Evolutionary conservation across 1,140 invertebrate species (phyloP).

Genomic region (Ceratina australensis): DNA sequence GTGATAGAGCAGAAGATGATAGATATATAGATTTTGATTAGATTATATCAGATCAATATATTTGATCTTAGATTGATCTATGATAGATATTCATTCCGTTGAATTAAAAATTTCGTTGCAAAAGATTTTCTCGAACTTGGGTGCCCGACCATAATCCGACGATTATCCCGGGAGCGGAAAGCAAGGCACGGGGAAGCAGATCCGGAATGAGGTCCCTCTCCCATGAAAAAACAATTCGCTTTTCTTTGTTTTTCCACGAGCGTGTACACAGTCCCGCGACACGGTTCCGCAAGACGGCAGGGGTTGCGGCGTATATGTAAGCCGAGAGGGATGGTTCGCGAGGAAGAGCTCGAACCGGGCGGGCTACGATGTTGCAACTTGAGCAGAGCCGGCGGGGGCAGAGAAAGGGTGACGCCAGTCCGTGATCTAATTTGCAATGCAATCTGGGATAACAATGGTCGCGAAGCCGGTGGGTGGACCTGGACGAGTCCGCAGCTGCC

Average conservation of each 20-base stretch:
- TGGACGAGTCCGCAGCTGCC: slow-evolving; percentile 10
- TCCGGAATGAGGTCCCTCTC: background rate
- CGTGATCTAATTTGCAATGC: slow-evolving; percentile 67
- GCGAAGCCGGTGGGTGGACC: slow-evolving; percentile 1
- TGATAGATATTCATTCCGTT: too few relatives aligned
- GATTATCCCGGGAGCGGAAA: background rate
- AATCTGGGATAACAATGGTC: slow-evolving; percentile 66
- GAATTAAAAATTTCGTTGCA: too few relatives aligned
- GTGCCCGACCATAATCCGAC: background rate
- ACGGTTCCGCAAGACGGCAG: background rate
- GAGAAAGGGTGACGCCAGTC: slow-evolving; percentile 21
- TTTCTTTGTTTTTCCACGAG: slow-evolving; percentile 8
- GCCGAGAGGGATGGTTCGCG: slow-evolving; percentile 4
- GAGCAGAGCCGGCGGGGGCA: slow-evolving; percentile 23
- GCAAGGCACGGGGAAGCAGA: background rate
- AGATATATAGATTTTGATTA: too few relatives aligned
- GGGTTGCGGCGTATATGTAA: background rate
- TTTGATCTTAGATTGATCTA: too few relatives aligned
- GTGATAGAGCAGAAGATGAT: too few relatives aligned
- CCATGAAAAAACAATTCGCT: slow-evolving; percentile 6
- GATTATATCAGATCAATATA: too few relatives aligned
- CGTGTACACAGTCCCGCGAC: background rate
- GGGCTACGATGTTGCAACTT: slow-evolving; percentile 25
- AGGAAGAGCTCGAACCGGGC: background rate
- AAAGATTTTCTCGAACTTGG: background rate